phyloP scores from a whole-genome alignment of 2,888 invertebrate genomes.

The Rapana venosa region DNA sequence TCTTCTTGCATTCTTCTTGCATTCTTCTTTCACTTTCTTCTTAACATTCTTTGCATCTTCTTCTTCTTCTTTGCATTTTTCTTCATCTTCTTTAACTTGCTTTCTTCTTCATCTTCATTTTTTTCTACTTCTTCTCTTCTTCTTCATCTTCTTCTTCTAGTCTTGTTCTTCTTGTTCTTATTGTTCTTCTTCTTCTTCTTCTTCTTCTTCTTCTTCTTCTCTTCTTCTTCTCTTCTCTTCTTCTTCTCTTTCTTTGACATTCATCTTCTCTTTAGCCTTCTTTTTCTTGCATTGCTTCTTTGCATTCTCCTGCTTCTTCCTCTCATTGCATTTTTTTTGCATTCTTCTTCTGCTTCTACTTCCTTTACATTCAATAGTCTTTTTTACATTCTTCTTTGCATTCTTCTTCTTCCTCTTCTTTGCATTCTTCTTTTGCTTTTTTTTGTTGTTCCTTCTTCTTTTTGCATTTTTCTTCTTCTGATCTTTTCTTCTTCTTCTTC shows the following conservation, averaged over 20 bases:
- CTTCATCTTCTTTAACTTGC: too few species aligned
- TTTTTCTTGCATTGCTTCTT: too few species aligned
- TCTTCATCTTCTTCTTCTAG: too few species aligned
- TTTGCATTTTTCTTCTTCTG: background rate
- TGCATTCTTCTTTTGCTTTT: background rate
- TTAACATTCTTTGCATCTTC: background rate
- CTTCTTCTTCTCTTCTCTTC: constrained; percentile 9
- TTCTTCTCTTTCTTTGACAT: background rate
- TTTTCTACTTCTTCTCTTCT: too few species aligned
- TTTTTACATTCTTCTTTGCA: background rate
- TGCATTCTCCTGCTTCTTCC: too few species aligned
- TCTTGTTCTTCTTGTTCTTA: too few species aligned
- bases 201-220: background rate
- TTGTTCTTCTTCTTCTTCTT: background rate
- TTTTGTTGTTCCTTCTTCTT: background rate
- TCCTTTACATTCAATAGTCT: background rate
- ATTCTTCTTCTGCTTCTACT: too few species aligned
- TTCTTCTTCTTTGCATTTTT: too few species aligned
- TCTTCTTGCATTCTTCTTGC: too few species aligned
- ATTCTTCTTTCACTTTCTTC: background rate
- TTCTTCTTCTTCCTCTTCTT: background rate
- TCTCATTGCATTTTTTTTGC: too few species aligned
- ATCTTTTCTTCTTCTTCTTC: background rate
- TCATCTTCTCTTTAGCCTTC: background rate
- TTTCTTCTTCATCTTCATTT: too few species aligned